phyloP scores from a whole-genome alignment of 2,113 vertebrate genomes.

The Nycticebus coucang region DNA sequence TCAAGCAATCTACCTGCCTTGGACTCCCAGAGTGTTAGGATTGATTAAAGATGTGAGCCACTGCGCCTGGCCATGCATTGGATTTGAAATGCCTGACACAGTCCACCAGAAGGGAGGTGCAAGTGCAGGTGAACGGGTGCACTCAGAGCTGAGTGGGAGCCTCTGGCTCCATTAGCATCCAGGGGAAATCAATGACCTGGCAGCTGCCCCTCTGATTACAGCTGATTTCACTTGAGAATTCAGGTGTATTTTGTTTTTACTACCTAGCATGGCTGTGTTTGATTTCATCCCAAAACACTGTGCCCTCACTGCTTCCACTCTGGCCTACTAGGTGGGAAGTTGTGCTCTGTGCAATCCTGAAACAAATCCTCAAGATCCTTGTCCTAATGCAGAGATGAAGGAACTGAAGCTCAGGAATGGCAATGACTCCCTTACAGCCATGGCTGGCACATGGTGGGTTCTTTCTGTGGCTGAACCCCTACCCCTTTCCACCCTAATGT shows the following conservation, averaged over 20 bases:
- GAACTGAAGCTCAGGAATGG: neutral
- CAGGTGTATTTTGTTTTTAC: neutral
- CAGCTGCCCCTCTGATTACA: neutral
- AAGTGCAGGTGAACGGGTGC: rapidly evolving
- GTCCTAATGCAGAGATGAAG: neutral
- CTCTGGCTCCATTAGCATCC: too few species aligned
- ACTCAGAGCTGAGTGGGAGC: neutral
- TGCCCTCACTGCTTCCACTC: neutral
- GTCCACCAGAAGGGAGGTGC: neutral
- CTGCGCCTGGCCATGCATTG: too few species aligned
- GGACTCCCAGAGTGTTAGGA: too few species aligned
- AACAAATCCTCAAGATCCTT: too few species aligned
- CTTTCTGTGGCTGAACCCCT: neutral
- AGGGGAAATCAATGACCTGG: neutral
- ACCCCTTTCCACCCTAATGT: neutral
- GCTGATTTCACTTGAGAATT: neutral
- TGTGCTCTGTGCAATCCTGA: neutral
- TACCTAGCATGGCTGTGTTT: neutral
- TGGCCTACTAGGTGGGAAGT: rapidly evolving
- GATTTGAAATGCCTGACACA: neutral
- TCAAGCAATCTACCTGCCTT: too few species aligned
- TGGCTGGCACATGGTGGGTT: neutral
- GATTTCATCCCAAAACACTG: neutral
- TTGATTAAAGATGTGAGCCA: too few species aligned
- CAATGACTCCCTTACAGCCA: rapidly evolving